These are phyloP conservation scores for Anagyrus pseudococci DNA, from an alignment of 2,888 invertebrate species.

Conservation along the genomic window DNA sequence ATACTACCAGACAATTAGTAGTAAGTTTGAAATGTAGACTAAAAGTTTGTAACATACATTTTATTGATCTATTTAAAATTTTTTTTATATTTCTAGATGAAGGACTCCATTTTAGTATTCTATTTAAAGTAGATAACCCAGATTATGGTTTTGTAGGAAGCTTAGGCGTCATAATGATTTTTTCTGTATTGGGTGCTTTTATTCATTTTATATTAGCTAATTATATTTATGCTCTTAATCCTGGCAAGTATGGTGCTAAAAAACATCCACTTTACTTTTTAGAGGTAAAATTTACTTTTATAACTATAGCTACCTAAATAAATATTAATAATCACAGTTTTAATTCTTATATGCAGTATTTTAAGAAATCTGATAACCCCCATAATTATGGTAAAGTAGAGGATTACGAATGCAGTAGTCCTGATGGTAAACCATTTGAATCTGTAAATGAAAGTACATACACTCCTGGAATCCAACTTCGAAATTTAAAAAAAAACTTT, in stretches of 20 bases:
- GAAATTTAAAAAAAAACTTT: slow-evolving; percentile 62
- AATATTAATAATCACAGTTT: neutral
- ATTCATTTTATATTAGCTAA: slow-evolving; percentile 78
- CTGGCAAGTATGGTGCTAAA: slow-evolving; percentile 83
- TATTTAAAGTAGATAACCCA: slow-evolving; percentile 48
- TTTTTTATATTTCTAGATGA: slow-evolving; percentile 47
- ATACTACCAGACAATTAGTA: slow-evolving; percentile 5
- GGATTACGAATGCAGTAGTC: slow-evolving; percentile 1
- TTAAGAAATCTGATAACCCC: neutral
- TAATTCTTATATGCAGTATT: neutral
- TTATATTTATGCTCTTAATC: slow-evolving; percentile 84
- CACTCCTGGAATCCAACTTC: slow-evolving; percentile 62
- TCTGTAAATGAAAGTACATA: slow-evolving; percentile 46
- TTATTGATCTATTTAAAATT: neutral
- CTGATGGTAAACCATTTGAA: slow-evolving; percentile 52
- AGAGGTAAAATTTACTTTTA: slow-evolving; percentile 37
- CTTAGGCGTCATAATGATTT: slow-evolving; percentile 72
- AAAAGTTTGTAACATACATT: neutral
- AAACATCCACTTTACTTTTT: slow-evolving; percentile 77
- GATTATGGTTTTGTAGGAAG: slow-evolving; percentile 37
- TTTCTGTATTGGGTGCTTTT: slow-evolving; percentile 71
- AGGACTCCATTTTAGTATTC: slow-evolving; percentile 58
- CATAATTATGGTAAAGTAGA: slow-evolving; percentile 9
- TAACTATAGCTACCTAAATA: neutral
- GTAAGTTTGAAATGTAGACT: neutral